Percentiles rank a stretch among this genome's conserved stretches.
phyloP scores from a whole-genome alignment of 2,797 vertebrate genomes.

The Eremophila alpestris region DNA sequence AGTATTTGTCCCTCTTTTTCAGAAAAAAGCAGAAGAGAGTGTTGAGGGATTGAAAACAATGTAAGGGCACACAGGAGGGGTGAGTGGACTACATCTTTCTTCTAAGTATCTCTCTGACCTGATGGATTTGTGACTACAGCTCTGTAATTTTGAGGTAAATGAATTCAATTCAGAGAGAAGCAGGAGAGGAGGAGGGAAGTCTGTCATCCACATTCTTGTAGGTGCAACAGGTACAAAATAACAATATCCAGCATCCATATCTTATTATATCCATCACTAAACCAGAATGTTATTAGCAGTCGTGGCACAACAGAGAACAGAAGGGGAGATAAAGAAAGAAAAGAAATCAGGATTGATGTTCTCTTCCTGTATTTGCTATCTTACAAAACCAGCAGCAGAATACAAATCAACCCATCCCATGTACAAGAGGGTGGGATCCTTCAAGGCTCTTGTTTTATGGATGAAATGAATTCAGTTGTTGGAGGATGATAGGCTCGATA shows the following conservation, averaged over 20 bases:
- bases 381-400: conserved; percentile 44
- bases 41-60: background rate
- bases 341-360: conserved; percentile 59
- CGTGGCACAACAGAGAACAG: conserved; percentile 23
- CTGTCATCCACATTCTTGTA: background rate
- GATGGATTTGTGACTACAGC: conserved; percentile 11
- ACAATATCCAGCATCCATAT: conserved; percentile 19
- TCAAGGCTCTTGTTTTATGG: background rate
- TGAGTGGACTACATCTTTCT: conserved; percentile 1
- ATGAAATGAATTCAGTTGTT: background rate
- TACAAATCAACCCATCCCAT: conserved; percentile 48
- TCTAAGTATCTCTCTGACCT: background rate
- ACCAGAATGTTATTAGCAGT: conserved; percentile 58
- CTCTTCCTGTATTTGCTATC: conserved; percentile 65
- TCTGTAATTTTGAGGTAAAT: conserved; percentile 33
- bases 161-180: background rate
- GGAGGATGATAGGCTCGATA: background rate
- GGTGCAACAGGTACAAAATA: conserved; percentile 45
- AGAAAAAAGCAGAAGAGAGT: background rate
- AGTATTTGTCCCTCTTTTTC: background rate
- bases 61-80: background rate
- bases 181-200: background rate
- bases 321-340: conserved; percentile 49
- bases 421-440: background rate
- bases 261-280: conserved; percentile 52